Conservation (phyloP, 2,797 vertebrate genomes). For the Myotis planiceps region DNA sequence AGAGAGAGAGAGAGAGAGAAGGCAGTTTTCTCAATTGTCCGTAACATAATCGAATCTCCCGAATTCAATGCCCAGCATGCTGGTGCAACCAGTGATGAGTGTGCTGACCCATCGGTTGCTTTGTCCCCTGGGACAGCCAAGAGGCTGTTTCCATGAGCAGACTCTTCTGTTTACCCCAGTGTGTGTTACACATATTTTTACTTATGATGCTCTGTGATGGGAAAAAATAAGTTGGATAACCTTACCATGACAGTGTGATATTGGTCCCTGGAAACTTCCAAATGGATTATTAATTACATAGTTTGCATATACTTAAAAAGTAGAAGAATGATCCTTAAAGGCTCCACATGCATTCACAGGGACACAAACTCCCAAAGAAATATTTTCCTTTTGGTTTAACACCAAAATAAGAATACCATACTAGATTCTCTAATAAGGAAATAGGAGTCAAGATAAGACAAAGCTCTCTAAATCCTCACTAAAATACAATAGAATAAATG, state of each 20-base stretch:
- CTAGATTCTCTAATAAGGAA: neutral
- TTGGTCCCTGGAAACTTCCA: neutral
- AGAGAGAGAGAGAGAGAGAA: neutral
- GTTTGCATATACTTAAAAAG: neutral
- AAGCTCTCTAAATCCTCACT: neutral
- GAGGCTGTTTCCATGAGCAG: neutral
- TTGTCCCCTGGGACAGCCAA: neutral
- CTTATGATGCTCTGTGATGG: neutral
- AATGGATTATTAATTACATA: neutral
- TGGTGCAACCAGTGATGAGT: neutral
- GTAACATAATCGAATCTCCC: neutral
- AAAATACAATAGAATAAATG: neutral
- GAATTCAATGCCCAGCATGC: accelerated
- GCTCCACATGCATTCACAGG: neutral
- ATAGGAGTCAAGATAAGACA: neutral
- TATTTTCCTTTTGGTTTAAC: neutral
- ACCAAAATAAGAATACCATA: neutral
- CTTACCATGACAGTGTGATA: neutral
- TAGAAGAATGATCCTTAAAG: neutral
- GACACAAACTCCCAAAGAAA: neutral
- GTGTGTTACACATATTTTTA: neutral
- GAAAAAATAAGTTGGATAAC: neutral
- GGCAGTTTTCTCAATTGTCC: neutral
- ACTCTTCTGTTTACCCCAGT: neutral
- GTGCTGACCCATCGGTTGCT: accelerated